Evolutionary conservation across 2,113 vertebrate genomes (phyloP).

Genomic region (Bombycilla garrulus): DNA sequence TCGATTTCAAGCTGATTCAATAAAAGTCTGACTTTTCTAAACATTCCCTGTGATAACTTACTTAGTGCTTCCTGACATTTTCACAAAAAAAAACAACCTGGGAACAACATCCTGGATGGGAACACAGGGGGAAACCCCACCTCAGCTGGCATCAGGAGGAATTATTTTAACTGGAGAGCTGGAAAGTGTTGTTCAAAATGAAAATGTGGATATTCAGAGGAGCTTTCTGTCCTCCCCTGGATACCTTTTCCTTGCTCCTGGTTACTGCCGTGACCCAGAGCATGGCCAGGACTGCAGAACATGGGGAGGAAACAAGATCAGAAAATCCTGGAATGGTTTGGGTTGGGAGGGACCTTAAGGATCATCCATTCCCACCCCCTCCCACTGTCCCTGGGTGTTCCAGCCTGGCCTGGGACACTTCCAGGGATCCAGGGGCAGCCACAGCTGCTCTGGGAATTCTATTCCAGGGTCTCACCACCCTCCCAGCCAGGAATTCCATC

Average conservation of each 20-base stretch:
- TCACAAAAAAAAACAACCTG: neutral
- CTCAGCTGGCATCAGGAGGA: neutral
- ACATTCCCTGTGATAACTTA: neutral
- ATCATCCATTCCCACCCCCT: neutral
- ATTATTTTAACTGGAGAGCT: neutral
- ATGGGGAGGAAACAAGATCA: neutral
- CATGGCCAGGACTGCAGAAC: fast-evolving
- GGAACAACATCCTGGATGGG: neutral
- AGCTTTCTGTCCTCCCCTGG: neutral
- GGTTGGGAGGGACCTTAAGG: neutral
- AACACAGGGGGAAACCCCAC: neutral
- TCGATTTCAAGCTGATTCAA: neutral
- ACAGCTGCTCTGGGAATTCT: fast-evolving
- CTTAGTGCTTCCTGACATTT: neutral
- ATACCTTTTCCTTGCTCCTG: neutral
- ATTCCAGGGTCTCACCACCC: fast-evolving
- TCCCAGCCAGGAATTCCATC: neutral
- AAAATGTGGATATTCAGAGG: neutral
- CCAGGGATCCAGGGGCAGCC: neutral
- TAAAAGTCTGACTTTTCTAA: neutral
- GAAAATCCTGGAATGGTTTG: neutral
- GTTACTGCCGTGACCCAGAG: neutral
- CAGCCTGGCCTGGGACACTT: neutral
- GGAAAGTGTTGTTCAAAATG: neutral
- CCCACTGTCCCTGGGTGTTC: too few species aligned